These are phyloP conservation scores for Notothenia coriiceps DNA, from an alignment of 2,113 vertebrate genomes.

Conservation along the genomic window DNA sequence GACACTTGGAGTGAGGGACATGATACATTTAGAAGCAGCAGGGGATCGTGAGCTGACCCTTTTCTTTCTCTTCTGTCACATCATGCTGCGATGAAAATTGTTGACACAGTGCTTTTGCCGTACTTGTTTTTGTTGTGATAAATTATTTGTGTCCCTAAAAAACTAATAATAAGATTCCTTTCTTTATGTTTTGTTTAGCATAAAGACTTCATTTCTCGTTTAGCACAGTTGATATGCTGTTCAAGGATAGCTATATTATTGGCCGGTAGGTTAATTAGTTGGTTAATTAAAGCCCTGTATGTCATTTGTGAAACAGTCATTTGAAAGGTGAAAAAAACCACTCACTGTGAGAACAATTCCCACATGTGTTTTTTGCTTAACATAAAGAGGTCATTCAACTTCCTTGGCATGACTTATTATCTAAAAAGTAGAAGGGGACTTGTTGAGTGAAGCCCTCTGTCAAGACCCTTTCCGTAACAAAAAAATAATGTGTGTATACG, in stretches of 20 bases:
- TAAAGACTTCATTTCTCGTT: not conserved
- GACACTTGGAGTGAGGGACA: slow-evolving; percentile 14
- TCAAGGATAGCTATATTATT: not conserved
- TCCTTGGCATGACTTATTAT: not conserved
- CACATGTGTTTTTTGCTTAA: not conserved
- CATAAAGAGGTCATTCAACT: not conserved
- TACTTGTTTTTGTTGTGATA: not conserved
- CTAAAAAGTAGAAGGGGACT: not conserved
- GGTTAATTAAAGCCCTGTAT: not conserved
- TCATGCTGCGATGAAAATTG: slow-evolving; percentile 26
- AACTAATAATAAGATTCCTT: not conserved
- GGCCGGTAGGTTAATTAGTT: too few relatives aligned
- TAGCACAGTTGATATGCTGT: not conserved
- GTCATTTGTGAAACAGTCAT: not conserved
- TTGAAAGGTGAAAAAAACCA: too few relatives aligned
- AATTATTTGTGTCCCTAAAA: not conserved
- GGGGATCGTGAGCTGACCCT: slow-evolving; percentile 31
- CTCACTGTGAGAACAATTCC: not conserved
- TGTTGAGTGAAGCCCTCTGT: too few relatives aligned
- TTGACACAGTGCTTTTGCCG: slow-evolving; percentile 7
- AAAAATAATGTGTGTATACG: too few relatives aligned
- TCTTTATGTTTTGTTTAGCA: not conserved
- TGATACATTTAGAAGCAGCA: slow-evolving; percentile 57
- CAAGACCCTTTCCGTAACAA: too few relatives aligned
- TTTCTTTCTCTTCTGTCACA: slow-evolving; percentile 39